phyloP scores from a whole-genome alignment of 1,140 invertebrate species.

The Zaprionus capensis region DNA sequence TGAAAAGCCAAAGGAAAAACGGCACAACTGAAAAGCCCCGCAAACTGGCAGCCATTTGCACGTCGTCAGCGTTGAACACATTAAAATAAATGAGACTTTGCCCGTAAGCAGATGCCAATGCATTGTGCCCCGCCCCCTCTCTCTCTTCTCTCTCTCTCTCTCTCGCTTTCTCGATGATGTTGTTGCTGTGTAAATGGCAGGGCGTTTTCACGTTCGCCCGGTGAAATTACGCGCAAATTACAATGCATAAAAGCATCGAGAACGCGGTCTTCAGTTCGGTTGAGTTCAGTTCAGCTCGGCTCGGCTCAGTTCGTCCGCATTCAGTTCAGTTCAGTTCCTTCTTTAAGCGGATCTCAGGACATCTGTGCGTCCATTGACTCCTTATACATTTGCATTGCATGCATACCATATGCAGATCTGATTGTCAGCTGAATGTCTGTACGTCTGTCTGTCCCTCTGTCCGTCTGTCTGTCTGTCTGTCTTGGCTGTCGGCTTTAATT shows the following conservation, averaged over 20 bases:
- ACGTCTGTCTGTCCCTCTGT: neutral
- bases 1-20: conserved; percentile 35
- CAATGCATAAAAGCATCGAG: conserved; percentile 64
- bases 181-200: conserved; percentile 38
- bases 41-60: conserved; percentile 78
- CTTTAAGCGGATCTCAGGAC: conserved; percentile 27
- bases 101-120: conserved; percentile 61
- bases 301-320: conserved; percentile 11
- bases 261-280: conserved; percentile 18
- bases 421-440: conserved; percentile 24
- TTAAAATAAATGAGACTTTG: conserved; percentile 81
- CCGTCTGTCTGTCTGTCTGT: neutral
- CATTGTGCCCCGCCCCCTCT: neutral
- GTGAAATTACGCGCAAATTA: conserved; percentile 77
- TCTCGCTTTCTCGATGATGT: conserved; percentile 14
- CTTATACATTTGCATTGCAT: conserved; percentile 47
- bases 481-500: conserved; percentile 39
- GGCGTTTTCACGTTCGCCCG: conserved; percentile 72
- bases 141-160: neutral
- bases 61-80: conserved; percentile 78
- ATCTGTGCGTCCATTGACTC: conserved; percentile 27
- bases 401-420: conserved; percentile 31
- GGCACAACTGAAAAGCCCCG: conserved; percentile 51
- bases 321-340: conserved; percentile 13
- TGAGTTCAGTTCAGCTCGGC: conserved; percentile 9